A percentile compares a stretch with the other conserved stretches of the same genome.
Evolutionary conservation across 2,113 vertebrate genomes (phyloP).

Genomic region (Tautogolabrus adspersus): DNA sequence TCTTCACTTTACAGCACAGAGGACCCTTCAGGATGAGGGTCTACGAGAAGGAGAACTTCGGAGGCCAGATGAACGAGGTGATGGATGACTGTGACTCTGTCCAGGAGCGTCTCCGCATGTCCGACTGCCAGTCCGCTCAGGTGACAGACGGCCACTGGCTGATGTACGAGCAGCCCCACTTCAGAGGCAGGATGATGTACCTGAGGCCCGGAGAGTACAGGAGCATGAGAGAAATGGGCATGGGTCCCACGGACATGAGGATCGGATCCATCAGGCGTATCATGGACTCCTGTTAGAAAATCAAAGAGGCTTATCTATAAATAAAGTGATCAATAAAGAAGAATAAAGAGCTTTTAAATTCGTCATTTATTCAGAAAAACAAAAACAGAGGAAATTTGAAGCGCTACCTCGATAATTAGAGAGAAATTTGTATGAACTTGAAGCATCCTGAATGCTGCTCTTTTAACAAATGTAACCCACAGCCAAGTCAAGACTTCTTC

Average conservation of each 20-base stretch:
- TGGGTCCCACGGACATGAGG: conserved; percentile 70
- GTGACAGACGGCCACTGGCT: conserved; percentile 82
- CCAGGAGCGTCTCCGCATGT: conserved; percentile 71
- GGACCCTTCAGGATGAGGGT: conserved; percentile 80
- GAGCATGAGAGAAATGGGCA: conserved; percentile 73
- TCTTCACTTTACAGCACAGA: conserved; percentile 67
- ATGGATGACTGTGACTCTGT: conserved; percentile 78
- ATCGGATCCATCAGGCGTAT: conserved; percentile 77
- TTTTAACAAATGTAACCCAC: neutral
- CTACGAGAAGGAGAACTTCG: conserved; percentile 82
- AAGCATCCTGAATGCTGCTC: conserved; percentile 4
- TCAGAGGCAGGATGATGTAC: conserved; percentile 74
- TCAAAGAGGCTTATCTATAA: neutral
- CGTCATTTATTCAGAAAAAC: neutral
- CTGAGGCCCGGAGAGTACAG: conserved; percentile 78
- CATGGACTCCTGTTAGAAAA: conserved; percentile 71
- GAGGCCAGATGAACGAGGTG: conserved; percentile 80
- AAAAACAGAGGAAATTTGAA: neutral
- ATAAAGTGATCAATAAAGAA: conserved; percentile 25
- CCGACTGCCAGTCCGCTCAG: conserved; percentile 78
- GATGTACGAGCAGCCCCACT: conserved; percentile 78
- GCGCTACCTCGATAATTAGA: neutral
- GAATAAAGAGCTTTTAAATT: conserved; percentile 33
- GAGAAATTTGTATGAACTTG: neutral
- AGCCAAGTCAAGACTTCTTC: neutral